Evolutionary conservation across 1,140 invertebrate genomes (phyloP).

Genomic region (Helicoverpa armigera): DNA sequence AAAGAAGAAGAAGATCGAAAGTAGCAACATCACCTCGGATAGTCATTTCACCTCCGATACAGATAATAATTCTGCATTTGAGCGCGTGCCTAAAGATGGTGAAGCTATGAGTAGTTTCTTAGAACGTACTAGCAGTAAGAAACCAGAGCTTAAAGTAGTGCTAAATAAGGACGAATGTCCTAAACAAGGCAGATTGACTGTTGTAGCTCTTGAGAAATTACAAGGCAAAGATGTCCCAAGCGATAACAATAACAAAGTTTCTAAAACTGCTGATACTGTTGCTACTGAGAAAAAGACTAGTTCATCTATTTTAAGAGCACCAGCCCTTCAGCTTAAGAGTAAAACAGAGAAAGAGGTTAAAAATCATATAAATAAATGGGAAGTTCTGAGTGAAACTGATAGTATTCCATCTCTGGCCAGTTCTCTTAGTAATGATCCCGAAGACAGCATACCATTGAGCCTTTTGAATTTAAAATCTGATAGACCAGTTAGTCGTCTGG

Average conservation of each 20-base stretch:
- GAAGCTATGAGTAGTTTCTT: constrained; percentile 89
- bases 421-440: constrained; percentile 83
- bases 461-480: constrained; percentile 81
- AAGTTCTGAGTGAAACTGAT: constrained; percentile 87
- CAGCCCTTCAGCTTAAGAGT: constrained; percentile 76
- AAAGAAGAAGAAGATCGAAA: constrained; percentile 91
- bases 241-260: constrained; percentile 63
- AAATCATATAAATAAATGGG: constrained; percentile 86
- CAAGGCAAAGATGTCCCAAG: constrained; percentile 82
- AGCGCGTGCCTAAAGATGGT: constrained; percentile 89
- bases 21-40: constrained; percentile 69
- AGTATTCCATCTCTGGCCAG: constrained; percentile 86
- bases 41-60: constrained; percentile 77
- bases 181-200: constrained; percentile 86
- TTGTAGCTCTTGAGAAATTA: constrained; percentile 87
- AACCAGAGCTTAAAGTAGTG: constrained; percentile 82
- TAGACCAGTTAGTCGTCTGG: constrained; percentile 70
- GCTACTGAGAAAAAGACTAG: constrained; percentile 67
- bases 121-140: constrained; percentile 85
- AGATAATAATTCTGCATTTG: constrained; percentile 85
- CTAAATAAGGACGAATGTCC: constrained; percentile 85
- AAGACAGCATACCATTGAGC: constrained; percentile 85
- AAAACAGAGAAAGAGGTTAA: constrained; percentile 78
- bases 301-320: constrained; percentile 77
- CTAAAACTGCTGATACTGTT: constrained; percentile 55